phyloP scores from a whole-genome alignment of 2,888 invertebrate genomes.

The Pyrrhia umbra region DNA sequence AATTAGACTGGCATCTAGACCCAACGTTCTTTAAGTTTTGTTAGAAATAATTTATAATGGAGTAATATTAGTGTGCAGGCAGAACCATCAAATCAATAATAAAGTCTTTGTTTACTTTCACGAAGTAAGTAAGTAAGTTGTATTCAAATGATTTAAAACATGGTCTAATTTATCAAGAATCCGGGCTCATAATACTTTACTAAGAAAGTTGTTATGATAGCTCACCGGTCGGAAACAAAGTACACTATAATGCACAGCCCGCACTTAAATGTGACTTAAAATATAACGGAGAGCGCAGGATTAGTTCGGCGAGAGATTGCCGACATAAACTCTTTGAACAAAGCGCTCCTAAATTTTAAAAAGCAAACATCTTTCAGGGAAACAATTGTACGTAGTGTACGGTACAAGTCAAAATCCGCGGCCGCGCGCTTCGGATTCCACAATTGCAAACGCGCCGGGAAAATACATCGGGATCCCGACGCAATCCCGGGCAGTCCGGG shows the following conservation, averaged over 20 bases:
- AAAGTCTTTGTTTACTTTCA: too few relatives aligned
- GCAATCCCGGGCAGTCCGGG: constrained; percentile 61
- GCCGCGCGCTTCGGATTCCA: constrained; percentile 60
- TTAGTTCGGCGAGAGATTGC: neutral
- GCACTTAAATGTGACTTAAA: neutral
- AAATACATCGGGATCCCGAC: constrained; percentile 62
- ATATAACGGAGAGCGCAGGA: constrained; percentile 1
- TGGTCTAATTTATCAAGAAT: too few relatives aligned
- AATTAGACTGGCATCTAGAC: constrained; percentile 4
- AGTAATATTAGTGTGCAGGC: neutral
- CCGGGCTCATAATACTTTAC: too few relatives aligned
- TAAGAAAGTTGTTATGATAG: neutral
- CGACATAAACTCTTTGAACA: neutral
- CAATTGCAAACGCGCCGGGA: constrained; percentile 57
- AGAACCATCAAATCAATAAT: too few relatives aligned
- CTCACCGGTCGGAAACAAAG: neutral
- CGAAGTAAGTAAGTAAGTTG: too few relatives aligned
- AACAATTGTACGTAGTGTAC: constrained; percentile 35
- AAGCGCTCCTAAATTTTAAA: constrained; percentile 39
- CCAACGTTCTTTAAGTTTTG: neutral
- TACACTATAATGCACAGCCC: neutral
- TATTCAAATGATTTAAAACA: too few relatives aligned
- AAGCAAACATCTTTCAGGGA: constrained; percentile 46
- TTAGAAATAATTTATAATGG: constrained; percentile 15
- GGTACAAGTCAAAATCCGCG: constrained; percentile 56